These are phyloP conservation scores for Aspiorhynchus laticeps DNA, from an alignment of 2,113 vertebrate species.

Conservation along the genomic window DNA sequence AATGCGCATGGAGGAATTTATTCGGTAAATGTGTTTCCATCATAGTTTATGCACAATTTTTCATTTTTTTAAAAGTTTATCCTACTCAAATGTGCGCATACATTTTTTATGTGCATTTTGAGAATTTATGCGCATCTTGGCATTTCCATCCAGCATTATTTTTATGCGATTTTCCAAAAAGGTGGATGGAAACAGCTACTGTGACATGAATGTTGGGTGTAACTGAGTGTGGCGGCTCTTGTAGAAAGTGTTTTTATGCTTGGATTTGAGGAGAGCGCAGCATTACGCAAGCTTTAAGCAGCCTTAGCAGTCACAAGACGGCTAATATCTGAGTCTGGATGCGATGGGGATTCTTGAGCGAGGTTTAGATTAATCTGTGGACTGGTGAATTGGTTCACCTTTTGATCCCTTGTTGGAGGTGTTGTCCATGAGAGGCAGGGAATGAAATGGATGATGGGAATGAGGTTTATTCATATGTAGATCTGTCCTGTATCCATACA, in stretches of 20 bases:
- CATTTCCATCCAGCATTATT: too few species aligned
- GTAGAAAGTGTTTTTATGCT: not conserved
- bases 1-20: too few species aligned
- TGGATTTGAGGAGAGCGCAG: not conserved
- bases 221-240: not conserved
- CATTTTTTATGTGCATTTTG: too few species aligned
- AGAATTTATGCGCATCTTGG: too few species aligned
- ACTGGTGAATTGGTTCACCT: not conserved
- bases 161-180: too few species aligned
- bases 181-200: not conserved
- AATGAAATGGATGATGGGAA: not conserved
- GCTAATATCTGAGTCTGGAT: slow-evolving; percentile 3
- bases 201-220: not conserved
- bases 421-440: not conserved
- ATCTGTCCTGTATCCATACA: not conserved
- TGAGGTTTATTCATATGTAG: not conserved
- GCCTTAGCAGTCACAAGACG: slow-evolving; percentile 42
- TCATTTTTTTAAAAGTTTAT: too few species aligned
- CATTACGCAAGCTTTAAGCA: slow-evolving; percentile 23
- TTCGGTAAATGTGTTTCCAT: too few species aligned
- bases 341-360: not conserved
- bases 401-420: slow-evolving; percentile 16
- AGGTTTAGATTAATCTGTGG: not conserved
- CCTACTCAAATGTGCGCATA: too few species aligned
- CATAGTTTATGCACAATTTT: too few species aligned